Base-by-base conservation (phyloP, 2,113 vertebrate genomes). In the Tiliqua scincoides region DNA sequence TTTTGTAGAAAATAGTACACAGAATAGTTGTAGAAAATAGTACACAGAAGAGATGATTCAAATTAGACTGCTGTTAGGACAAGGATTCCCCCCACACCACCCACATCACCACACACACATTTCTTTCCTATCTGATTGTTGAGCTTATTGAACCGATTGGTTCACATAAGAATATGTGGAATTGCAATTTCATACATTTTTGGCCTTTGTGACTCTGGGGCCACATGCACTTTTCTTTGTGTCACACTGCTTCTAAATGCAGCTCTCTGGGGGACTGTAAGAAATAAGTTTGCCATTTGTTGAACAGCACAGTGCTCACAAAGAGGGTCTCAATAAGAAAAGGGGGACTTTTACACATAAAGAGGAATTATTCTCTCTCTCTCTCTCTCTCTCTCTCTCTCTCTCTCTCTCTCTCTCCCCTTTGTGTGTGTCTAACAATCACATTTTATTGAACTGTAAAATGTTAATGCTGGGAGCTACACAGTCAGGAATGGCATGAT, bases 251-350 rank as follows among this genome's bases (percentile, higher is more conserved):
- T 59, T 85, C 83, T 83, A 71, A 35, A 32, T 87, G 9, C 54
- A 74, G 11, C 77, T 89, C 86, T 65, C 86, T 82, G 1, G 21
- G 93, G 82, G 0, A 80, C 62, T 75, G 79, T 76, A 43, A 32
- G 84, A 91, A n/a, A 72, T 79, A 79, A 87, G 72, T 87, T 21
- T 65, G 62, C 4, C 75, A 43, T 87, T 89, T 87, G 87, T 9
- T 27, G 23, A 62, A 92, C 85, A 84, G 76, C 86, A 4, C 48
- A 2, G 85, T 89, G 90, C 40, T 90, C 18, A 89, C 82, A 89
- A 90, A 72, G 70, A 73, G 12, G 73, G 89, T 92, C 71, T 79
- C 80, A 6, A 0, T 77, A 6, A 40, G 67, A 65, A 54, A 43
- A 68, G 1, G 9, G 27, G 40, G 20, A 12, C 10, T 88, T 65